Conservation (phyloP, 1,140 invertebrate genomes). For the Calycopis cecrops region DNA sequence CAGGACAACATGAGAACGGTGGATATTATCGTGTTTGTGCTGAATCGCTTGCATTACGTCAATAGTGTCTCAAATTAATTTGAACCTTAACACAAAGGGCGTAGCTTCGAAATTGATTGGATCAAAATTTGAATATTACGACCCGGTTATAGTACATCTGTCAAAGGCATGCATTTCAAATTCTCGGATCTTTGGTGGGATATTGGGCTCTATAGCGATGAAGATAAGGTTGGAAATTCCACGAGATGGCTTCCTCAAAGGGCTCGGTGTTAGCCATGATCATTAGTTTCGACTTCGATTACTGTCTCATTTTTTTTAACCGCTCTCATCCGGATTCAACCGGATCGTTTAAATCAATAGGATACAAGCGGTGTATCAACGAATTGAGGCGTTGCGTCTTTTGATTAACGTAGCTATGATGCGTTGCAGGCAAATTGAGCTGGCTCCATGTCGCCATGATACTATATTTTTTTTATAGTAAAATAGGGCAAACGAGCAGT, state of each 20-base stretch:
- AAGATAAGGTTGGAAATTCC: background rate
- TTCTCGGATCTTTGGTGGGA: background rate
- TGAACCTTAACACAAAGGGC: conserved; percentile 17
- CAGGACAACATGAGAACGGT: background rate
- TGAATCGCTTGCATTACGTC: conserved; percentile 1
- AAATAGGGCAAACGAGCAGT: no score
- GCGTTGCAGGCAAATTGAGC: no score
- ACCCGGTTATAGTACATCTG: conserved; percentile 42
- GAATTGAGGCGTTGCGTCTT: no score
- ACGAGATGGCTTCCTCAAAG: background rate
- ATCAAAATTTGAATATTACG: conserved; percentile 1
- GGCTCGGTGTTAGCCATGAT: conserved; percentile 26
- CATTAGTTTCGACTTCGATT: conserved; percentile 50
- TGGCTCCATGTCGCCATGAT: no score
- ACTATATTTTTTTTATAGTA: no score
- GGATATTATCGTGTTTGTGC: background rate
- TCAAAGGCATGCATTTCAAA: conserved; percentile 40
- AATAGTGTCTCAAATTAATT: background rate
- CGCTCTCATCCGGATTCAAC: conserved; percentile 40
- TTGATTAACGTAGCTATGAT: no score
- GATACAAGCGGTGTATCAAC: no score
- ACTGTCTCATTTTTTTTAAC: conserved; percentile 28
- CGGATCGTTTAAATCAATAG: conserved; percentile 21
- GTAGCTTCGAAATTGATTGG: conserved; percentile 21
- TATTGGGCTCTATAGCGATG: background rate